A percentile compares a stretch with the other conserved stretches of the same genome.
Conservation (phyloP, 2,113 vertebrate species). For the Suncus etruscus region DNA sequence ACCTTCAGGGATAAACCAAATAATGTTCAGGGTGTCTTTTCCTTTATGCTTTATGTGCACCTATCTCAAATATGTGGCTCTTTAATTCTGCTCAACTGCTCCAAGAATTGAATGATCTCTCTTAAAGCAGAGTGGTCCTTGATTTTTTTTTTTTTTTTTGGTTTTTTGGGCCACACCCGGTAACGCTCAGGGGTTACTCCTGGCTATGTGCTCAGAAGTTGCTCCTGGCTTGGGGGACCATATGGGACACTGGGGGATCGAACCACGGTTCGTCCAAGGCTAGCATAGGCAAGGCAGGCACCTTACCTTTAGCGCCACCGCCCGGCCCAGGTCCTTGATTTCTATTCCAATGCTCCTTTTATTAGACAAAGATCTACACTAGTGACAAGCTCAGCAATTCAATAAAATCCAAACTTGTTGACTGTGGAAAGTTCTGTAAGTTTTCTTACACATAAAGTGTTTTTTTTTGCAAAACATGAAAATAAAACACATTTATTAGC, state of each 20-base stretch:
- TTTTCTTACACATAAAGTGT: background rate
- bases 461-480: constrained; percentile 3
- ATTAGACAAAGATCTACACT: background rate
- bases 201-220: no score
- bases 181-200: no score
- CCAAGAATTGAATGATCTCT: background rate
- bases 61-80: background rate
- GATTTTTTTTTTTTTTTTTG: no score
- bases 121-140: background rate
- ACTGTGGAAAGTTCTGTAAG: background rate
- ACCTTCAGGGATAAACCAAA: no score
- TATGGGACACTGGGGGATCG: no score
- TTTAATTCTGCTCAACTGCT: no score
- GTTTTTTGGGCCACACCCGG: no score
- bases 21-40: no score
- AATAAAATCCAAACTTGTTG: background rate
- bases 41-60: background rate
- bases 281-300: no score
- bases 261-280: no score
- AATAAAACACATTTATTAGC: background rate
- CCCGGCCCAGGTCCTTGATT: background rate
- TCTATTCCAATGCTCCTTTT: background rate
- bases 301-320: no score
- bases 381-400: background rate
- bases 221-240: no score